Evolutionary conservation across 2,888 invertebrate genomes (phyloP), one percentile per base, ranked within the genome.

Genomic region (Sesia bembeciformis): DNA sequence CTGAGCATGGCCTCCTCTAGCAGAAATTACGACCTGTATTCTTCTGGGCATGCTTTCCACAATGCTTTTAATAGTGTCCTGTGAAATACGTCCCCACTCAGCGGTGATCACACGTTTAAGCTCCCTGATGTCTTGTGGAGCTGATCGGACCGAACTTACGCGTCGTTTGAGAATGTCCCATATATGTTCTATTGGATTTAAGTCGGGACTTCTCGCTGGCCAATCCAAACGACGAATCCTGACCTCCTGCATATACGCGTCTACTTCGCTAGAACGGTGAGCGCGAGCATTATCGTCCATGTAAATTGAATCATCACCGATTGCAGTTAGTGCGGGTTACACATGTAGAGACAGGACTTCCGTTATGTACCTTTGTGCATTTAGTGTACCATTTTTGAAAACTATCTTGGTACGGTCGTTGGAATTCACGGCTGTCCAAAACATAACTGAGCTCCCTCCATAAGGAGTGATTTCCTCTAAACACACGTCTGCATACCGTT

Each of bases 301-400:
- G 43, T 52, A 52, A 51, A 53, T 57, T 42, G 40, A 39, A 52
- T 39, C 42, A 23, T 53, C 41, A 4, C 52, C 52, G 41, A 52
- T 4, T 7, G 52, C 52, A 40, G 54, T 49, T 41, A 54, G 23
- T 56, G 49, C 54, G 51, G 42, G 52, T 54, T 54, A 51, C 42
- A 49, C 53, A 53, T 54, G 52, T 39, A 40, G 40, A 51, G n/a
- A 40, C 4, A 51, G 54, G 41, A 54, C 6, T 57, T 56, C 42
- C 43, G 54, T 54, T 57, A 53, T 52, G 57, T 54, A 53, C 52
- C 54, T 23, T 39, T 58, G 58, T 42, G 43, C 57, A 57, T 53
- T 54, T 49, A 58, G 50, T 58, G 56, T 54, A 50, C 56, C 52
- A 56, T 60, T 58, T 54, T 54, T 53, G 46, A 56, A 54, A n/a